Percentiles rank a stretch among this genome's conserved stretches.
phyloP scores from a whole-genome alignment of 2,888 invertebrate species.

The Nineta flava region DNA sequence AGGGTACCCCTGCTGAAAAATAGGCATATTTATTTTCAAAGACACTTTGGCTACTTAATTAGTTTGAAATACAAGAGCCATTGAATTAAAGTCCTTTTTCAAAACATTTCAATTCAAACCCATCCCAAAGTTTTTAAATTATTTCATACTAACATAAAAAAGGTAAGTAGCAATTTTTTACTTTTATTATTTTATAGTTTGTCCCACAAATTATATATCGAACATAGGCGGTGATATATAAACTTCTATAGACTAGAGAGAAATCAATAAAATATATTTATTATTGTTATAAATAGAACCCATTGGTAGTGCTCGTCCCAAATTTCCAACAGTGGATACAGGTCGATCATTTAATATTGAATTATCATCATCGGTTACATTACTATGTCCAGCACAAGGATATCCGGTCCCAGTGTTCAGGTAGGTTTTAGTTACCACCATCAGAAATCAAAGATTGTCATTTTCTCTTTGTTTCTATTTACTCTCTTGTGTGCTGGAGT shows the following conservation, averaged over 20 bases:
- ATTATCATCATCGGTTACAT: conserved; percentile 31
- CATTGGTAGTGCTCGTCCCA: conserved; percentile 47
- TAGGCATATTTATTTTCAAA: background rate
- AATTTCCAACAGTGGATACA: conserved; percentile 24
- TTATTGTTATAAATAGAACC: conserved; percentile 34
- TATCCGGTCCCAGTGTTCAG: conserved; percentile 45
- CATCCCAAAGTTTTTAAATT: background rate
- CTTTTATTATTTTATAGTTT: background rate
- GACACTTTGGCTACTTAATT: background rate
- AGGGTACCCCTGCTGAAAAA: conserved; percentile 68
- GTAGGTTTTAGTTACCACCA: conserved; percentile 26
- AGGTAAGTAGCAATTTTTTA: background rate
- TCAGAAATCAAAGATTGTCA: no score
- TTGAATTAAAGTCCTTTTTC: background rate
- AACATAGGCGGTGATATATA: no score
- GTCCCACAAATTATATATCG: background rate
- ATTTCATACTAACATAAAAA: background rate
- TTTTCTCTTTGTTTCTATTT: no score
- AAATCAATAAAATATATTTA: background rate
- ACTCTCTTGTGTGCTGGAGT: no score
- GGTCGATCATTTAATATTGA: conserved; percentile 5
- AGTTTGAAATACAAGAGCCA: background rate
- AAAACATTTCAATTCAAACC: background rate
- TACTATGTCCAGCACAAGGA: conserved; percentile 55
- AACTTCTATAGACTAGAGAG: no score